Percentiles rank a stretch among this genome's conserved stretches.
Evolutionary conservation across 2,888 invertebrate species (phyloP).

Genomic region (Teleiodes luculella): DNA sequence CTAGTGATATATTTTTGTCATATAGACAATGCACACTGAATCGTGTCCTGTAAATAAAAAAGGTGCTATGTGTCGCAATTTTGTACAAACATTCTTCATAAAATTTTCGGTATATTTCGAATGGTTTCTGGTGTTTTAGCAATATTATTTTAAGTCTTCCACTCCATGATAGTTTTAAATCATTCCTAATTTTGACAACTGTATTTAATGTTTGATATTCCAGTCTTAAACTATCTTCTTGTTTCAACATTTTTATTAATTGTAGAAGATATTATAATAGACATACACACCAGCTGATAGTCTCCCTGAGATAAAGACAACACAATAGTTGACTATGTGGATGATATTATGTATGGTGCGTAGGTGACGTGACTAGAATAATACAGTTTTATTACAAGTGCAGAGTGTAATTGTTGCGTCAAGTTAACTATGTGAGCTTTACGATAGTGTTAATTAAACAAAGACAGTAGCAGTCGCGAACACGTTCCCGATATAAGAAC

Average conservation of each 20-base stretch:
- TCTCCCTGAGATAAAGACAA: neutral
- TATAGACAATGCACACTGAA: neutral
- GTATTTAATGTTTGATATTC: neutral
- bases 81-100: neutral
- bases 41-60: constrained; percentile 3
- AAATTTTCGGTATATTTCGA: neutral
- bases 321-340: constrained; percentile 7
- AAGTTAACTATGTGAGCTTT: constrained; percentile 24
- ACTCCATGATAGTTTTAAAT: neutral
- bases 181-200: neutral
- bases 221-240: neutral
- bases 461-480: constrained; percentile 11
- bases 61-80: constrained; percentile 21
- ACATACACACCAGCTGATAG: constrained; percentile 3
- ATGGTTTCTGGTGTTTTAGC: neutral
- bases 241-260: neutral
- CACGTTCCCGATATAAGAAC: constrained; percentile 19
- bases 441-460: constrained; percentile 18
- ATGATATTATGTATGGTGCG: constrained; percentile 6
- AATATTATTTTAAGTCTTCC: neutral
- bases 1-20: constrained; percentile 3
- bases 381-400: constrained; percentile 19
- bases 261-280: neutral
- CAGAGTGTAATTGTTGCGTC: constrained; percentile 18
- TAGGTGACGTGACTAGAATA: constrained; percentile 15